phyloP scores from a whole-genome alignment of 2,888 invertebrate genomes.

The Cyclophora punctaria region DNA sequence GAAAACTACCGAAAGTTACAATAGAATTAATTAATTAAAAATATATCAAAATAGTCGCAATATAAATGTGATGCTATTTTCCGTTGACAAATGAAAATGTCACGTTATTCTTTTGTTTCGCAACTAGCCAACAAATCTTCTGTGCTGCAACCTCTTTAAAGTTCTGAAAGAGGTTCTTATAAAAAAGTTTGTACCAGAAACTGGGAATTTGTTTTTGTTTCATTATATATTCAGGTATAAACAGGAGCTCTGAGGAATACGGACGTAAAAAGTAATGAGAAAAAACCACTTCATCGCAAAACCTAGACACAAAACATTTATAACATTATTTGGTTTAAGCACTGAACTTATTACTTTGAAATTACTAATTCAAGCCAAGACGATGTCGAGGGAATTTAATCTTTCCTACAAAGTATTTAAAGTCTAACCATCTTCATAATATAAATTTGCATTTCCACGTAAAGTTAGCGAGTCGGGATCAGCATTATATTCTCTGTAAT shows the following conservation, averaged over 20 bases:
- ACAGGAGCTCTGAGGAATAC: slow-evolving; percentile 19
- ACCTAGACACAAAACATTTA: slow-evolving; percentile 36
- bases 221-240: slow-evolving; percentile 25
- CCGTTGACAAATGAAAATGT: no score
- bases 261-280: slow-evolving; percentile 36
- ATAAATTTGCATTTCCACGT: slow-evolving; percentile 17
- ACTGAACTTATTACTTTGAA: slow-evolving; percentile 34
- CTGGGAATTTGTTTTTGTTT: slow-evolving; percentile 7
- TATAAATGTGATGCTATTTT: no score
- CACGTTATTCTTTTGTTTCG: background rate
- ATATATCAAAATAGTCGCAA: no score
- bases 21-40: no score
- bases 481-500: slow-evolving; percentile 16
- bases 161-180: background rate
- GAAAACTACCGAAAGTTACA: no score
- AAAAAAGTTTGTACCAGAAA: background rate
- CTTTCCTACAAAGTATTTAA: slow-evolving; percentile 11
- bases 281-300: slow-evolving; percentile 26
- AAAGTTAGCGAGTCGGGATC: slow-evolving; percentile 16
- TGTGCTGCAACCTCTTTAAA: background rate
- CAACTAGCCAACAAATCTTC: background rate
- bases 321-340: slow-evolving; percentile 33
- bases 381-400: slow-evolving; percentile 13
- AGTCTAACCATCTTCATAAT: slow-evolving; percentile 15
- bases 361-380: slow-evolving; percentile 8